Evolutionary conservation across 1,140 invertebrate genomes (phyloP).

Genomic region (Anoplophora glabripennis): DNA sequence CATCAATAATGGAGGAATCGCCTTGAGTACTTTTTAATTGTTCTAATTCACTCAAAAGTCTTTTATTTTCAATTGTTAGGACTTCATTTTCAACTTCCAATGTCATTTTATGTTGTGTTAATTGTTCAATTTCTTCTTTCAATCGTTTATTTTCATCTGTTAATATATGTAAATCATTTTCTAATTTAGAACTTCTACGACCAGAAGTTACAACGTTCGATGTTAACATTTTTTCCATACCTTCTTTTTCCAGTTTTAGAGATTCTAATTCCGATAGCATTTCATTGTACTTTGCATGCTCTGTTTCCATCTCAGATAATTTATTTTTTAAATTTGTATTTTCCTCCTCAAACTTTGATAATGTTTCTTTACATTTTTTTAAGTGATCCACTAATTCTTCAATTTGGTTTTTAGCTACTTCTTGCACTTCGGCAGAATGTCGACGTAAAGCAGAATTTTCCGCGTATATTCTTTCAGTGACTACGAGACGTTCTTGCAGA

Average conservation of each 20-base stretch:
- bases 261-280: background rate
- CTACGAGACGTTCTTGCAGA: conserved; percentile 15
- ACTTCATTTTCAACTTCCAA: conserved; percentile 21
- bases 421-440: conserved; percentile 37
- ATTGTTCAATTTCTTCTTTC: conserved; percentile 7
- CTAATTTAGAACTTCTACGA: conserved; percentile 23
- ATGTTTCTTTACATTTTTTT: conserved; percentile 20
- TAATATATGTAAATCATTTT: conserved; percentile 16
- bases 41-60: conserved; percentile 14
- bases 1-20: conserved; percentile 3
- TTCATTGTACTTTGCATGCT: background rate
- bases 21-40: conserved; percentile 1
- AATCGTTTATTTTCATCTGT: conserved; percentile 13
- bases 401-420: conserved; percentile 38
- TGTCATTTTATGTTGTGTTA: background rate
- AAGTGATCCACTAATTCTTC: conserved; percentile 32
- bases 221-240: conserved; percentile 25
- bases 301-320: conserved; percentile 4
- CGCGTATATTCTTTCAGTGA: conserved; percentile 9
- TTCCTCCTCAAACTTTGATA: conserved; percentile 21
- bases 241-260: conserved; percentile 23
- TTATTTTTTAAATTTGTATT: conserved; percentile 11
- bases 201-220: conserved; percentile 18
- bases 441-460: conserved; percentile 36
- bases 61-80: conserved; percentile 18